Conservation (phyloP, 2,888 invertebrate species). For the Emmelina monodactyla region DNA sequence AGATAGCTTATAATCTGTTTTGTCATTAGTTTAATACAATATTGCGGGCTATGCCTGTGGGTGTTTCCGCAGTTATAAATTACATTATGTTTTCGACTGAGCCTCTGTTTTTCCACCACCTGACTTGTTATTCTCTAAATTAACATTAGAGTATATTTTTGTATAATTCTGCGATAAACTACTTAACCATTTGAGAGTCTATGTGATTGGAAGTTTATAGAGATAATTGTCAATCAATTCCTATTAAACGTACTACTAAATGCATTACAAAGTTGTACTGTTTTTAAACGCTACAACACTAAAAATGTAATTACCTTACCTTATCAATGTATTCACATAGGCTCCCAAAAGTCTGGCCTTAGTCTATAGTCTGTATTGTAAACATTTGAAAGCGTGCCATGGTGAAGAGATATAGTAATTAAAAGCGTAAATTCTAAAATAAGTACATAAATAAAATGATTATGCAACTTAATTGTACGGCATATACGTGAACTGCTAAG, state of each 20-base stretch:
- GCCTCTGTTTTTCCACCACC: conserved; percentile 20
- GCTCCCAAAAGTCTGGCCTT: no score
- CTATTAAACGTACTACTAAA: no score
- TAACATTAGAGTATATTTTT: conserved; percentile 4
- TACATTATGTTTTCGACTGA: conserved; percentile 17
- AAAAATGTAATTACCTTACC: no score
- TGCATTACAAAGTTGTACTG: no score
- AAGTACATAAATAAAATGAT: conserved; percentile 57
- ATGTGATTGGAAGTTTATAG: no score
- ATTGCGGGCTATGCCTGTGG: conserved; percentile 13
- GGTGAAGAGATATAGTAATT: conserved; percentile 44
- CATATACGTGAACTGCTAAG: conserved; percentile 62
- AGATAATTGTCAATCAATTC: no score
- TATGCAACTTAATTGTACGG: conserved; percentile 31
- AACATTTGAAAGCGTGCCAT: conserved; percentile 67
- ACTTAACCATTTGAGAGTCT: no score
- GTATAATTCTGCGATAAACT: no score
- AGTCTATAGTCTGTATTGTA: conserved; percentile 54
- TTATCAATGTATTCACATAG: no score
- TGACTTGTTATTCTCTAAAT: no score
- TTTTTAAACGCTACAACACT: no score
- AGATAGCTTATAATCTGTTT: conserved; percentile 25
- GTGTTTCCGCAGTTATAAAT: conserved; percentile 14
- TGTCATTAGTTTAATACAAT: no score
- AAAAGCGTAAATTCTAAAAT: conserved; percentile 46